Conservation (phyloP, 2,888 invertebrate species). For the Xestia xanthographa region DNA sequence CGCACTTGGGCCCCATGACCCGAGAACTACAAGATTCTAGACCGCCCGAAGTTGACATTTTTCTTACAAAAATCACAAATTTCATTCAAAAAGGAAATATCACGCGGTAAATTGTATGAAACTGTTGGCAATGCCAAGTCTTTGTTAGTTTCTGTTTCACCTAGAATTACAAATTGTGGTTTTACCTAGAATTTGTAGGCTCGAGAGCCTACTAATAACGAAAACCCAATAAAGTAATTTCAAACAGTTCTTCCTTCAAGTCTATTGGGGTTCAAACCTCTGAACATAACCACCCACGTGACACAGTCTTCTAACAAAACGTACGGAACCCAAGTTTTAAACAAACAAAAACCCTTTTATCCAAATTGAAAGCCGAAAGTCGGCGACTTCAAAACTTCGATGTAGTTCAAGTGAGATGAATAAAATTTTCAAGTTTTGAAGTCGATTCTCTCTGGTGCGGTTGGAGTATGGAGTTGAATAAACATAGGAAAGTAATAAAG, state of each 20-base stretch:
- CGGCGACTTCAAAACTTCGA: slow-evolving; percentile 37
- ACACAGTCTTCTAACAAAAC: slow-evolving; percentile 28
- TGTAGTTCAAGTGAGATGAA: slow-evolving; percentile 63
- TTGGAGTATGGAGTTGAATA: slow-evolving; percentile 44
- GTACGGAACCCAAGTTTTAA: slow-evolving; percentile 39
- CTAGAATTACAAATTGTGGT: background rate
- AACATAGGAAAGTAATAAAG: slow-evolving; percentile 58
- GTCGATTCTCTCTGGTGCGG: slow-evolving; percentile 32
- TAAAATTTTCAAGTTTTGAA: slow-evolving; percentile 65
- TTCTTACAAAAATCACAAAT: too few relatives aligned
- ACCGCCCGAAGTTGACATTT: too few relatives aligned
- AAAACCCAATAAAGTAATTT: background rate
- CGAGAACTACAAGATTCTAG: too few relatives aligned
- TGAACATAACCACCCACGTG: slow-evolving; percentile 16
- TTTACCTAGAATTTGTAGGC: background rate
- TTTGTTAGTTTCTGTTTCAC: background rate
- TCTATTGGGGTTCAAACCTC: background rate
- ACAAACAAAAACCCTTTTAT: slow-evolving; percentile 64
- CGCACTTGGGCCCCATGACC: too few relatives aligned
- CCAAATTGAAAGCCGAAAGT: slow-evolving; percentile 63
- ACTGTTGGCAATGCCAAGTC: background rate
- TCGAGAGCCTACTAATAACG: background rate
- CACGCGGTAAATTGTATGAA: too few relatives aligned
- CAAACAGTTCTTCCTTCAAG: background rate
- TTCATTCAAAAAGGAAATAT: too few relatives aligned